Conservation (phyloP, 2,113 vertebrate species). For the Athene noctua region DNA sequence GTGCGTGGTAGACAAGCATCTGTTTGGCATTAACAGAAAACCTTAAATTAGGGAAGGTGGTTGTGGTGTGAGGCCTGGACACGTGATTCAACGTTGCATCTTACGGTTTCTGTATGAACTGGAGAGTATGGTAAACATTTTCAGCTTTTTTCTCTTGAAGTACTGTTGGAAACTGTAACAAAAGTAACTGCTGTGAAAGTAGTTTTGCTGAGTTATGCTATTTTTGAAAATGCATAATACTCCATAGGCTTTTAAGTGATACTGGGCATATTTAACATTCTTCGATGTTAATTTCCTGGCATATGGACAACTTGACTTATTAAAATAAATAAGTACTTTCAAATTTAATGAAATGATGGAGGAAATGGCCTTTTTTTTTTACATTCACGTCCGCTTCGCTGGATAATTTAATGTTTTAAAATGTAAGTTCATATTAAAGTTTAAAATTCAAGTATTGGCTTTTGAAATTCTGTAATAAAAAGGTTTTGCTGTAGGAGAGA, state of each 20-base stretch:
- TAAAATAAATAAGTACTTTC: constrained; percentile 72
- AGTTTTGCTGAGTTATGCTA: constrained; percentile 44
- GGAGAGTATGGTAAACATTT: background rate
- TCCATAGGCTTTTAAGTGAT: constrained; percentile 48
- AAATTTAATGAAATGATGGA: constrained; percentile 71
- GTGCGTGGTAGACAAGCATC: background rate
- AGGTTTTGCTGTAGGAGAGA: constrained; percentile 60
- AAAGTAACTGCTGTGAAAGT: constrained; percentile 45
- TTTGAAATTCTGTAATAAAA: constrained; percentile 64
- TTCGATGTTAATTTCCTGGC: constrained; percentile 77
- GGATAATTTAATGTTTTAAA: constrained; percentile 70
- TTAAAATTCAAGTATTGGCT: constrained; percentile 64
- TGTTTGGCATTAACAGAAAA: background rate
- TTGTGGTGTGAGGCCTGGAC: background rate
- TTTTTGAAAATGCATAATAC: constrained; percentile 59
- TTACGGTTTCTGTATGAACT: background rate
- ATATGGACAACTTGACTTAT: constrained; percentile 70
- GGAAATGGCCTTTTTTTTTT: constrained; percentile 60
- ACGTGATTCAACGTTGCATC: background rate
- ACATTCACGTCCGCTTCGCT: constrained; percentile 55
- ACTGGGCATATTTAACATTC: constrained; percentile 65
- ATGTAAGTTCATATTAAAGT: constrained; percentile 63
- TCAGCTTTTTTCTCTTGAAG: background rate
- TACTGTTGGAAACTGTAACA: background rate
- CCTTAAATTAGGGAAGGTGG: background rate